These are phyloP conservation scores for Romanogobio albipinnatus DNA, from an alignment of 2,113 vertebrate genomes.

Conservation along the genomic window DNA sequence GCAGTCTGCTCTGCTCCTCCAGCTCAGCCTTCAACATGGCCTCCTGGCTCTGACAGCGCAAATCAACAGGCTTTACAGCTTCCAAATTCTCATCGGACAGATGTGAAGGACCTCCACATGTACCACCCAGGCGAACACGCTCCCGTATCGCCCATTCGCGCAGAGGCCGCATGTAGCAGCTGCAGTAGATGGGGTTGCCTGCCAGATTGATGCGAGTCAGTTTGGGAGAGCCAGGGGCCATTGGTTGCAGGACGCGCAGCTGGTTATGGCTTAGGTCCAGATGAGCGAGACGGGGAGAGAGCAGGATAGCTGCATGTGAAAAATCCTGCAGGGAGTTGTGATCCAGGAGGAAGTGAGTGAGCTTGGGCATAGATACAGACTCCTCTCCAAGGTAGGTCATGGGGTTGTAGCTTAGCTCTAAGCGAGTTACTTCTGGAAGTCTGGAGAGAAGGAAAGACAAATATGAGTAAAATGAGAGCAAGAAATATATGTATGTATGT, in stretches of 20 bases:
- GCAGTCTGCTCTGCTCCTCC: constrained; percentile 63
- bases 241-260: constrained; percentile 81
- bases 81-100: constrained; percentile 82
- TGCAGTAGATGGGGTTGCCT: constrained; percentile 88
- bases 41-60: constrained; percentile 79
- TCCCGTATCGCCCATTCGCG: constrained; percentile 78
- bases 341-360: constrained; percentile 87
- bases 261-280: constrained; percentile 89
- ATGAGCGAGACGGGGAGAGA: constrained; percentile 78
- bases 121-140: constrained; percentile 75
- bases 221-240: constrained; percentile 71
- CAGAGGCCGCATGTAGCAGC: constrained; percentile 85
- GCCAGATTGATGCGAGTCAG: constrained; percentile 80
- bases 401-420: constrained; percentile 91
- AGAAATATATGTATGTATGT: background rate
- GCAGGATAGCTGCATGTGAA: constrained; percentile 77
- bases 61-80: constrained; percentile 75
- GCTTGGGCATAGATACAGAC: constrained; percentile 81
- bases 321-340: constrained; percentile 89
- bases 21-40: constrained; percentile 74
- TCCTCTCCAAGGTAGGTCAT: constrained; percentile 89
- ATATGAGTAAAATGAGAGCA: background rate
- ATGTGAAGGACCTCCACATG: constrained; percentile 77
- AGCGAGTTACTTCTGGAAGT: constrained; percentile 74
- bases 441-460: constrained; percentile 58